phyloP scores from a whole-genome alignment of 2,888 invertebrate species.

The Catocala fraxini region DNA sequence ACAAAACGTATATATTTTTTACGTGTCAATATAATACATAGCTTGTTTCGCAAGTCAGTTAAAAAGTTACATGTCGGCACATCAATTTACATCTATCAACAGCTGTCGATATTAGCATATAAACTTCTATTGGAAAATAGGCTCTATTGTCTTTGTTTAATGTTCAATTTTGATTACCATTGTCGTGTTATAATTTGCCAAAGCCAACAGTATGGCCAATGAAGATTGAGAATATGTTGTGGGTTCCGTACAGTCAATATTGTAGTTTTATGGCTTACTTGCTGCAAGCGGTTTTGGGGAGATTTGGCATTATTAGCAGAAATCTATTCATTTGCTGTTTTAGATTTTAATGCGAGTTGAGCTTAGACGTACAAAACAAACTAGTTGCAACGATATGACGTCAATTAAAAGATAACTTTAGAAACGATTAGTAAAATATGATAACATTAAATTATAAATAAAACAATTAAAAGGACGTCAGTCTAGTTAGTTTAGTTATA shows the following conservation, averaged over 20 bases:
- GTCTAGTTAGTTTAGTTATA: no score
- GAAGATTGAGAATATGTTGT: conserved; percentile 17
- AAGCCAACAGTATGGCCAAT: conserved; percentile 22
- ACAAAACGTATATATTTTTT: conserved; percentile 1
- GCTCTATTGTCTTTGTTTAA: not conserved
- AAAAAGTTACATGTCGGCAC: conserved; percentile 47
- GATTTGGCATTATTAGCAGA: no score
- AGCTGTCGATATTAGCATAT: conserved; percentile 34
- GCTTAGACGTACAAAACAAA: no score
- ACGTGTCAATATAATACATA: conserved; percentile 27
- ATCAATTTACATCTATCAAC: conserved; percentile 52
- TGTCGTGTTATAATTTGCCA: conserved; percentile 25
- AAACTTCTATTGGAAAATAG: conserved; percentile 2
- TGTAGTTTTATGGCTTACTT: not conserved
- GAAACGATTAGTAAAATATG: no score
- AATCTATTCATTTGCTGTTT: no score
- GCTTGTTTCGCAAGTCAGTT: conserved; percentile 37
- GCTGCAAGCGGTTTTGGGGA: no score
- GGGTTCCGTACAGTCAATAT: conserved; percentile 14
- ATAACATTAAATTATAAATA: no score
- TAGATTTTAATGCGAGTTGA: no score
- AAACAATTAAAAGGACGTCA: no score
- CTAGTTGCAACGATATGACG: no score
- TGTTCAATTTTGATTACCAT: conserved; percentile 4
- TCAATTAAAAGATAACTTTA: no score